Evolutionary conservation across 1,140 invertebrate genomes (phyloP).

Genomic region (Drosophila sulfurigaster): DNA sequence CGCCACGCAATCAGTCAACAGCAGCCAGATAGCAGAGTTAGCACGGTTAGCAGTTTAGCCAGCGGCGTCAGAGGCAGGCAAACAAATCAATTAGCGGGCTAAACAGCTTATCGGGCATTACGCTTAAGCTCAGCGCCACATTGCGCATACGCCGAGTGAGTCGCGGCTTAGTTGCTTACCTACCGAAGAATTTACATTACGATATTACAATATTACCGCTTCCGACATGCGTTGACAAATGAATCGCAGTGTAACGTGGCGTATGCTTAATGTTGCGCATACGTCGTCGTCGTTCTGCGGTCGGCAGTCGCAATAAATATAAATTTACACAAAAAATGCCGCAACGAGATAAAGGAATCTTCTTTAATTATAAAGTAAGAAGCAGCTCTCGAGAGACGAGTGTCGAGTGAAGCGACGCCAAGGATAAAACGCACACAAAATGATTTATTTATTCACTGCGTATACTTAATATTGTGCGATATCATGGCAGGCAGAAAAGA

Average conservation of each 20-base stretch:
- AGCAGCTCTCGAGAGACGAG: not conserved
- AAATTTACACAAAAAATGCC: constrained; percentile 24
- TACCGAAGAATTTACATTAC: constrained; percentile 11
- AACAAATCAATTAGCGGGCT: constrained; percentile 64
- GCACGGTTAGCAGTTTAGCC: too few species aligned
- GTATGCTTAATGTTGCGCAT: constrained; percentile 40
- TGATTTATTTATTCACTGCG: constrained; percentile 48
- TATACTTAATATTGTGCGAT: constrained; percentile 21
- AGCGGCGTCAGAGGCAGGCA: constrained; percentile 5
- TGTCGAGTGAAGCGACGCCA: not conserved
- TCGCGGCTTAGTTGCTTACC: constrained; percentile 4
- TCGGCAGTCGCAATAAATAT: constrained; percentile 32
- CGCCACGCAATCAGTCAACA: constrained; percentile 50
- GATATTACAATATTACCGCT: constrained; percentile 32
- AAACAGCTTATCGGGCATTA: constrained; percentile 58
- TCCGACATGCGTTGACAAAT: constrained; percentile 37
- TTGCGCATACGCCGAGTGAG: constrained; percentile 26
- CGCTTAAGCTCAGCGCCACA: constrained; percentile 17
- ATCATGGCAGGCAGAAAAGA: not conserved
- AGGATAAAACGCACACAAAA: constrained; percentile 37
- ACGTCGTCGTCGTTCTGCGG: constrained; percentile 5
- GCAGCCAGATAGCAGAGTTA: constrained; percentile 1
- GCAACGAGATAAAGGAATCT: constrained; percentile 27
- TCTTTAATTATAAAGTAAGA: constrained; percentile 38
- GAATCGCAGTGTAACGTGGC: constrained; percentile 16